phyloP scores from a whole-genome alignment of 2,888 invertebrate species.

The Drosophila hamatofila region DNA sequence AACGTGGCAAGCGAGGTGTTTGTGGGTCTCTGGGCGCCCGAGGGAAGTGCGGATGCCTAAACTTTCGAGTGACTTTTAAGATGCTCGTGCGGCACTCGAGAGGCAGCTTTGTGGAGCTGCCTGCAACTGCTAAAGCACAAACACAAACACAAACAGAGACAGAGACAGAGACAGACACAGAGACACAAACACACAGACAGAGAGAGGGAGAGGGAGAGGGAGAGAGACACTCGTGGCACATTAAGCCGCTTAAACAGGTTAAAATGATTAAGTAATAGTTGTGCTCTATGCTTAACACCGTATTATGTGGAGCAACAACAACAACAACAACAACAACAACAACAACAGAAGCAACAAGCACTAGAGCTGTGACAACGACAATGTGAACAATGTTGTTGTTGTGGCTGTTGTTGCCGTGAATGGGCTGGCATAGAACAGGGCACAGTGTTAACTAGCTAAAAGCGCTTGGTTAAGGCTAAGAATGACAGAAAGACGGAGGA shows the following conservation, averaged over 20 bases:
- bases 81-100: slow-evolving; percentile 56
- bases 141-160: slow-evolving; percentile 9
- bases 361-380: slow-evolving; percentile 39
- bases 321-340: slow-evolving; percentile 9
- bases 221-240: slow-evolving; percentile 54
- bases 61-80: slow-evolving; percentile 65
- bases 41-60: slow-evolving; percentile 33
- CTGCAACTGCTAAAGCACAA: slow-evolving; percentile 28
- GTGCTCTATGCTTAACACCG: slow-evolving; percentile 67
- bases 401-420: slow-evolving; percentile 3
- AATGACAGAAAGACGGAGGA: too few relatives aligned
- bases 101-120: slow-evolving; percentile 50
- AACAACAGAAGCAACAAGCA: slow-evolving; percentile 1
- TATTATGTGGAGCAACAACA: slow-evolving; percentile 19
- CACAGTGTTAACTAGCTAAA: slow-evolving; percentile 33
- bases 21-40: slow-evolving; percentile 1
- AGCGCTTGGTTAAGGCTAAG: background rate
- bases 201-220: slow-evolving; percentile 8
- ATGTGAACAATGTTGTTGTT: slow-evolving; percentile 11
- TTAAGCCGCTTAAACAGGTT: slow-evolving; percentile 78
- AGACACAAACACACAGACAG: slow-evolving; percentile 13
- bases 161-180: slow-evolving; percentile 6
- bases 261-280: slow-evolving; percentile 78
- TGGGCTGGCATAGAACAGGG: background rate
- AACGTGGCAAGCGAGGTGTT: slow-evolving; percentile 18